phyloP scores from a whole-genome alignment of 2,888 invertebrate genomes.

The Pharmacophagus antenor region DNA sequence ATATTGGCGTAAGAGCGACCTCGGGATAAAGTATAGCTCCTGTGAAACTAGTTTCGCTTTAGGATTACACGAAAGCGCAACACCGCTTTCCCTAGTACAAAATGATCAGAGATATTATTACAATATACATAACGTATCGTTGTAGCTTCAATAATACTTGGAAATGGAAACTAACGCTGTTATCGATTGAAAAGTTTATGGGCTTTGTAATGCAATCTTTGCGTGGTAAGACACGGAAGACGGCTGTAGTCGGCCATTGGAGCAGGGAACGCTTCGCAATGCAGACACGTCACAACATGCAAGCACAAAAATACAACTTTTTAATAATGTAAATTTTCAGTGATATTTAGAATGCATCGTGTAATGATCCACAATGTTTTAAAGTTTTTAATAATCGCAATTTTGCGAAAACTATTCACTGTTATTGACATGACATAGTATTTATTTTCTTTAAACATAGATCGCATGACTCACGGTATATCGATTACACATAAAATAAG shows the following conservation, averaged over 20 bases:
- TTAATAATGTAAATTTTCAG: neutral
- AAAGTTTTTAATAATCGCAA: too few relatives aligned
- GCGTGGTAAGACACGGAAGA: conserved; percentile 73
- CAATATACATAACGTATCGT: conserved; percentile 10
- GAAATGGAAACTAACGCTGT: conserved; percentile 11
- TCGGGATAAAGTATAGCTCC: conserved; percentile 60
- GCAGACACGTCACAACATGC: conserved; percentile 33
- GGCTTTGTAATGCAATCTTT: conserved; percentile 60
- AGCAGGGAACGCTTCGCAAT: conserved; percentile 51
- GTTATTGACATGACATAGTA: too few relatives aligned
- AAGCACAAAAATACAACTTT: conserved; percentile 23
- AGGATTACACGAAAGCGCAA: conserved; percentile 41
- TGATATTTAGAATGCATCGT: neutral
- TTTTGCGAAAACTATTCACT: too few relatives aligned
- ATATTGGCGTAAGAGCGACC: conserved; percentile 70
- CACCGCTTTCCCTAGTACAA: conserved; percentile 7
- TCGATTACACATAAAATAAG: too few relatives aligned
- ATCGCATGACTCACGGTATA: too few relatives aligned
- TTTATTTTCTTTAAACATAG: too few relatives aligned
- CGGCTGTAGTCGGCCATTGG: conserved; percentile 71
- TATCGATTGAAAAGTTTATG: conserved; percentile 35
- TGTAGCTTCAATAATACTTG: neutral
- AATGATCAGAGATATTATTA: conserved; percentile 35
- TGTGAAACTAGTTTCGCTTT: conserved; percentile 64
- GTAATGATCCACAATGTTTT: too few relatives aligned